Evolutionary conservation across 1,140 invertebrate species (phyloP), one percentile per base, ranked within the genome.

Genomic region (Hycleus phaleratus): DNA sequence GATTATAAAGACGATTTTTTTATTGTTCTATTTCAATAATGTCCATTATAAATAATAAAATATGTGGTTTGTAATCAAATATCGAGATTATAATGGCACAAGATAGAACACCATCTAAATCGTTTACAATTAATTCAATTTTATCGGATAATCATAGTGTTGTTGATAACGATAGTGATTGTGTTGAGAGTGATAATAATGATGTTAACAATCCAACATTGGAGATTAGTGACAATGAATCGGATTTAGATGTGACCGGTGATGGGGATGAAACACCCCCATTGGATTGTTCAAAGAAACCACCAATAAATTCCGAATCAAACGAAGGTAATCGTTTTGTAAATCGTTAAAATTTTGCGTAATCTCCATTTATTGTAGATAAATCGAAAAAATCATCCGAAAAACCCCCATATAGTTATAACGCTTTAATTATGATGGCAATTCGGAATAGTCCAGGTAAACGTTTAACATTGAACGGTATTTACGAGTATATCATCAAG

Each of bases 391-490:
- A 85, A 67, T 25, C 60, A 2, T 82, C 82, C 69, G 91, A 94
- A 65, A 97, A 97, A 68, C 97, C 97, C 0, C 92, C 94, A 0
- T 99, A 94, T 76, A 96, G 93, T 70, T 99, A 99, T 78, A 99
- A 98, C 76, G 95, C 96, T 0, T 80, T 99, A 9, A 99, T 99
- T 67, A 98, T 98, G 94, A 98, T 99, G 95, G 97, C 97, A n/a
- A 98, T 99, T 12, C 86, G 93, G 63, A 73, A 71, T 49, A 95
- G 92, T 70, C 87, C 88, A 0, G 93, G 97, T 67, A 98, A 97
- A 72, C 79, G 95, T 11, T 81, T 99, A 1, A 99, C 97, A 0
- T 78, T 99, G 0, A 98, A 97, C 72, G 96, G 95, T 10, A 99
- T 99, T 66, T 99, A 99, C 77, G 96, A 99, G 71, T 99, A 95